Evolutionary conservation across 2,113 vertebrate genomes (phyloP), one percentile per base, ranked within the genome.

Genomic region (Ursus arctos): DNA sequence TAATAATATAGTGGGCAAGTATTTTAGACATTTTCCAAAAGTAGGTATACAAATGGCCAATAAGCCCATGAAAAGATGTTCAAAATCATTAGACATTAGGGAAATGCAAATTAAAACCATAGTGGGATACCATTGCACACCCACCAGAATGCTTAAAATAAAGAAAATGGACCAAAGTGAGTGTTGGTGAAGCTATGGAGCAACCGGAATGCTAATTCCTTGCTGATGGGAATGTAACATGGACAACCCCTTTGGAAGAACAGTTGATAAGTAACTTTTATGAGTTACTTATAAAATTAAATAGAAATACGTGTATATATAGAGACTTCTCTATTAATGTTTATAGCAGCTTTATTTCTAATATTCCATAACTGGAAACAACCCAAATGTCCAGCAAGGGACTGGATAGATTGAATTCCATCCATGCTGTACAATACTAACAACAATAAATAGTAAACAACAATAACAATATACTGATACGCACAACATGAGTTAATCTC

Each of bases 61-160:
- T 36, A 92, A 89, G 16, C 28, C 19, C 2, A 14, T 74, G 72
- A 53, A 65, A 93, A 67, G 71, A 86, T 59, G 40, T 6, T 96
- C 24, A 33, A 8, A 85, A 43, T 88, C 59, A 77, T 71, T 28
- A 49, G 33, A n/a, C 1, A 40, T 76, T 43, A 53, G 57, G 22
- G 33, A 88, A 84, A 85, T 61, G 26, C 33, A 95, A 84, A 85
- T 94, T 81, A 76, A 72, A 94, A 47, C 11, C 21, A 53, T 26
- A 84, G 0, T 94, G 26, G n/a, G 51, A 61, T 57, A 55, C 36
- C 16, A 57, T 36, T n/a, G 43, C 8, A 43, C 6, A 79, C 10
- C 12, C 43, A 53, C 7, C 13, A 79, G 74, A 71, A 53, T 65
- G 53, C 77, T 65, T 83, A 43, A 86, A 84, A 57, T 31, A 14